A percentile compares a stretch with the other conserved stretches of the same genome.
These are phyloP conservation scores for Amblyopsis hoosieri DNA, from an alignment of 2,797 vertebrate genomes.

Conservation along the genomic window DNA sequence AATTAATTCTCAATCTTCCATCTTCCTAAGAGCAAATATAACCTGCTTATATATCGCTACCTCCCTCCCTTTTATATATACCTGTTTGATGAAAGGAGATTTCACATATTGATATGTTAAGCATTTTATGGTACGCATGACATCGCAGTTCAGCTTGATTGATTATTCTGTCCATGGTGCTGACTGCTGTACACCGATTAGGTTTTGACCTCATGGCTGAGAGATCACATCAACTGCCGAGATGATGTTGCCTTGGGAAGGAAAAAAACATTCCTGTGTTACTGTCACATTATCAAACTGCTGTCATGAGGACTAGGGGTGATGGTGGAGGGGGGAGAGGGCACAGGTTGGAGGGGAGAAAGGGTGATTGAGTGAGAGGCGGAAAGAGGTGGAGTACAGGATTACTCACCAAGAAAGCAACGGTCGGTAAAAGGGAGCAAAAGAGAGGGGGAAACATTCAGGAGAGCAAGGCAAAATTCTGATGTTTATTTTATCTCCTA, in stretches of 20 bases:
- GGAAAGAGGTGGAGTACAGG: conserved; percentile 20
- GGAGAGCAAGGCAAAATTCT: conserved; percentile 57
- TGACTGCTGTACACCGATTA: conserved; percentile 62
- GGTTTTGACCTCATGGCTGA: conserved; percentile 63
- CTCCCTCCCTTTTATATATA: conserved; percentile 9
- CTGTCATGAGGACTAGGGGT: conserved; percentile 43
- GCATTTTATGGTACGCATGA: conserved; percentile 36
- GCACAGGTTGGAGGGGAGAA: conserved; percentile 25
- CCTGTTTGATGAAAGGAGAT: conserved; percentile 2
- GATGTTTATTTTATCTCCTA: conserved; percentile 76
- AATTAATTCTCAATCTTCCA: conserved; percentile 23
- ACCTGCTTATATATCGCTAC: conserved; percentile 9
- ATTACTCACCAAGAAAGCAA: conserved; percentile 46
- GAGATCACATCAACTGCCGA: conserved; percentile 58
- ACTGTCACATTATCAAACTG: conserved; percentile 66
- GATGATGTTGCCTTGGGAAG: conserved; percentile 46
- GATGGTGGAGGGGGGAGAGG: conserved; percentile 19
- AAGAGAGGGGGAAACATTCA: conserved; percentile 17
- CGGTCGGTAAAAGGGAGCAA: conserved; percentile 7
- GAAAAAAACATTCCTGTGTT: conserved; percentile 59
- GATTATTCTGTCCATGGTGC: conserved; percentile 62
- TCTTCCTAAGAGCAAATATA: conserved; percentile 19
- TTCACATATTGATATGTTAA: conserved; percentile 29
- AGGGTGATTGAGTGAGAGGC: conserved; percentile 15
- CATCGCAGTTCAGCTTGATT: conserved; percentile 51